These are phyloP conservation scores for Amphiduros pacificus DNA, from an alignment of 2,888 invertebrate genomes.

Conservation along the genomic window DNA sequence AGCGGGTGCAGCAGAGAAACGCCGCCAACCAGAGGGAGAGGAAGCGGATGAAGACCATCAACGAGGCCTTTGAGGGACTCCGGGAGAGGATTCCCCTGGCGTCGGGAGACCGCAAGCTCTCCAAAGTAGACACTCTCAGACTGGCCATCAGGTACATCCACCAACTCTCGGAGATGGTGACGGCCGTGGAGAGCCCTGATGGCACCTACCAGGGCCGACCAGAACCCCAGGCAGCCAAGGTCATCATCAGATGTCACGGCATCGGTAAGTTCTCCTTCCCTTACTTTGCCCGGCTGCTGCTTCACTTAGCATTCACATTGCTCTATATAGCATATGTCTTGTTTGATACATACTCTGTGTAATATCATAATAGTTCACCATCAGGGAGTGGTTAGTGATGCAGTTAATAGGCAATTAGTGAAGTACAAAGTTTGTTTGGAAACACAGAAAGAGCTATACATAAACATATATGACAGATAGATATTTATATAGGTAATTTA, in stretches of 20 bases:
- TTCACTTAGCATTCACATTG: no score
- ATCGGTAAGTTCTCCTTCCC: no score
- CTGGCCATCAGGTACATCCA: slow-evolving; percentile 92
- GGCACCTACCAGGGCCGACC: slow-evolving; percentile 65
- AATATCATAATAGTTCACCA: no score
- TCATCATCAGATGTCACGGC: slow-evolving; percentile 73
- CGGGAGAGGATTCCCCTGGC: slow-evolving; percentile 79
- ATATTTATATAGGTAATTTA: no score
- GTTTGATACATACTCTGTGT: no score
- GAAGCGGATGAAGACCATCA: slow-evolving; percentile 93
- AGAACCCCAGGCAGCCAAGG: slow-evolving; percentile 73
- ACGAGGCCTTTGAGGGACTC: slow-evolving; percentile 93
- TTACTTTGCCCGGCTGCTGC: no score
- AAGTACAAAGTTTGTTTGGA: no score
- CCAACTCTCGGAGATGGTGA: slow-evolving; percentile 83
- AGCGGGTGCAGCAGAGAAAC: slow-evolving; percentile 86
- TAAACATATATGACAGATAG: no score
- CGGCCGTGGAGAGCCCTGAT: slow-evolving; percentile 38
- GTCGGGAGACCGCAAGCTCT: slow-evolving; percentile 85
- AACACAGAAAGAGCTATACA: no score
- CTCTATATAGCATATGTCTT: no score
- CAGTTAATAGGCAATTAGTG: no score
- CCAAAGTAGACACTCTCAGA: slow-evolving; percentile 91
- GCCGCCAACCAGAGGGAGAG: slow-evolving; percentile 92
- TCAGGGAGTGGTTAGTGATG: no score